Evolutionary conservation across 2,113 vertebrate species (phyloP).

Genomic region (Spheniscus mendiculus): DNA sequence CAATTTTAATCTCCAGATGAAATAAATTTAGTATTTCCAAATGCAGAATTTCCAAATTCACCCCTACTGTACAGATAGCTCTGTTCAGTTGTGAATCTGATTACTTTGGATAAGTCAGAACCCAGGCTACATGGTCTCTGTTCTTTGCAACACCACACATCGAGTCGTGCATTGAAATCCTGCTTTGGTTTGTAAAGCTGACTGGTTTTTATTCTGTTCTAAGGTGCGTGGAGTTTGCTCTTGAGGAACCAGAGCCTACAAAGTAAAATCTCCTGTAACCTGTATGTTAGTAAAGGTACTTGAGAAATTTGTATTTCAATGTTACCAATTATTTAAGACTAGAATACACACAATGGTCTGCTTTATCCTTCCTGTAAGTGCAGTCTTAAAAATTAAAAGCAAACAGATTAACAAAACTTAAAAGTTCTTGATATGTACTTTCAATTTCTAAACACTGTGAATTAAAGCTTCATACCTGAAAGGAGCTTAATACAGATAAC

Average conservation of each 20-base stretch:
- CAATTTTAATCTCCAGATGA: not conserved
- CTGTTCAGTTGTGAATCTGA: not conserved
- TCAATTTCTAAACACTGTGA: not conserved
- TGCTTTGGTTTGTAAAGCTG: not conserved
- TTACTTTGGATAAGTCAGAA: not conserved
- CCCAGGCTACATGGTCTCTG: not conserved
- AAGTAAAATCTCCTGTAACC: not conserved
- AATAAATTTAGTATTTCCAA: not conserved
- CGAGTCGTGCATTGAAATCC: not conserved
- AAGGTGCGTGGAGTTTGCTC: not conserved
- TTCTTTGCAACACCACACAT: not conserved
- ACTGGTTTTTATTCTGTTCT: not conserved
- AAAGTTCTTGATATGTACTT: not conserved
- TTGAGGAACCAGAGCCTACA: not conserved
- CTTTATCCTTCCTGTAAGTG: not conserved
- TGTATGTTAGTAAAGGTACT: not conserved
- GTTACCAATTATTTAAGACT: not conserved
- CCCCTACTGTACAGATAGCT: not conserved
- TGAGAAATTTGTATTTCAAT: not conserved
- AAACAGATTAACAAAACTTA: not conserved
- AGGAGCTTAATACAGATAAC: not conserved
- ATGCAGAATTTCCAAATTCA: not conserved
- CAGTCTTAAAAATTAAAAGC: not conserved
- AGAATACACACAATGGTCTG: not conserved
- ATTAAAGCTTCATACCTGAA: not conserved